Evolutionary conservation across 1,140 invertebrate genomes (phyloP).

Genomic region (Drosophila sp.): DNA sequence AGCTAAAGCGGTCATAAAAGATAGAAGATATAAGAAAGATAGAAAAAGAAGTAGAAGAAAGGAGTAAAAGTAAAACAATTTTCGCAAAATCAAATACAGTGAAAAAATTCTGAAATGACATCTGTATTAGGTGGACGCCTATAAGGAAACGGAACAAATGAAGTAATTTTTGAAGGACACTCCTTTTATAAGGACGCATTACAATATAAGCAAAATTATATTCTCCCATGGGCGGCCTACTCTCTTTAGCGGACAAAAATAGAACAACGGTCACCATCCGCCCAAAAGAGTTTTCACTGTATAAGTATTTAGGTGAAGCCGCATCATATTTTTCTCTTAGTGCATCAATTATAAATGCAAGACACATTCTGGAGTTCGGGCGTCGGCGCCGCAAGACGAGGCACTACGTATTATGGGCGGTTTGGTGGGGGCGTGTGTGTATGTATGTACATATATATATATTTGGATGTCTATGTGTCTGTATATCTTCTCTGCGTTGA

Average conservation of each 20-base stretch:
- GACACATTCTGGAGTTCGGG: slow-evolving; percentile 59
- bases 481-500: slow-evolving; percentile 50
- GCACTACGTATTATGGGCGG: slow-evolving; percentile 22
- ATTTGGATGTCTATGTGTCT: slow-evolving; percentile 30
- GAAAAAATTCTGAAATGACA: too few species aligned
- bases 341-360: slow-evolving; percentile 70
- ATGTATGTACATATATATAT: slow-evolving; percentile 25
- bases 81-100: too few species aligned
- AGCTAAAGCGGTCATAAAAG: neutral
- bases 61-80: neutral
- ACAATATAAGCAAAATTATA: too few species aligned
- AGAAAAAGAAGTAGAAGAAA: neutral
- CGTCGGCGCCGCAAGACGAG: slow-evolving; percentile 67
- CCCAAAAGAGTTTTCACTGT: neutral
- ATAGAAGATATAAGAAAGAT: neutral
- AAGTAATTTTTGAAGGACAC: too few species aligned
- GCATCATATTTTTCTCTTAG: slow-evolving; percentile 29
- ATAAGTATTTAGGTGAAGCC: neutral
- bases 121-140: too few species aligned
- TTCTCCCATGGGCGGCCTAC: too few species aligned
- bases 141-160: too few species aligned
- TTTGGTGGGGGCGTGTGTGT: slow-evolving; percentile 26
- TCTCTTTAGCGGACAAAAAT: too few species aligned
- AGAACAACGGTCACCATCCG: too few species aligned
- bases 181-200: too few species aligned